Evolutionary conservation across 1,140 invertebrate genomes (phyloP).

Genomic region (Lepidurus packardi): DNA sequence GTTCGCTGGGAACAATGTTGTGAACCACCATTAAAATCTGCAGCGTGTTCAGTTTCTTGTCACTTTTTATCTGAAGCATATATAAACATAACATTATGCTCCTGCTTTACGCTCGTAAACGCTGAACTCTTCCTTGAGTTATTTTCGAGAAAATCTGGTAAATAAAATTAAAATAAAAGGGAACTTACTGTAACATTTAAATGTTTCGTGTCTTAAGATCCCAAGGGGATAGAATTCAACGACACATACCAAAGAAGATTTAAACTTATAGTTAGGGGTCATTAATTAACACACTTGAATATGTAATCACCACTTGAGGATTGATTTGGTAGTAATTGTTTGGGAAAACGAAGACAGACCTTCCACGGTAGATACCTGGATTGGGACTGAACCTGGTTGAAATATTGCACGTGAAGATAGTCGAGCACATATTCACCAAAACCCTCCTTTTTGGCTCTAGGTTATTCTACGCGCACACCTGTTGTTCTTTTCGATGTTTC

Average conservation of each 20-base stretch:
- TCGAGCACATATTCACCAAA: neutral
- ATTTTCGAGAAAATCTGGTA: too few relatives aligned
- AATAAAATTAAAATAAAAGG: too few relatives aligned
- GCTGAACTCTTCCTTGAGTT: too few relatives aligned
- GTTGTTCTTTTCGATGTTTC: neutral
- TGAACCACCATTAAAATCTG: neutral
- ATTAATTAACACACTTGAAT: too few relatives aligned
- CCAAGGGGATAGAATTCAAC: too few relatives aligned
- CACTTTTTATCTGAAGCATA: neutral
- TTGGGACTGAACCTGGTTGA: neutral
- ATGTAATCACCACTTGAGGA: too few relatives aligned
- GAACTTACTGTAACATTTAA: too few relatives aligned
- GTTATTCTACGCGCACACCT: neutral
- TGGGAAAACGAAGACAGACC: neutral
- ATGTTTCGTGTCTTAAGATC: too few relatives aligned
- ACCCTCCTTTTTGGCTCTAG: slow-evolving; percentile 3
- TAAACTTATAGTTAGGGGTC: too few relatives aligned
- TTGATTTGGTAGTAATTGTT: neutral
- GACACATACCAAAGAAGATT: too few relatives aligned
- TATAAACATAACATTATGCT: too few relatives aligned
- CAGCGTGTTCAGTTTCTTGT: neutral
- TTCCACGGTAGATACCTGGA: neutral
- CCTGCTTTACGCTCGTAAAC: too few relatives aligned
- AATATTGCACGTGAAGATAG: neutral
- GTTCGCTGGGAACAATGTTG: neutral